These are phyloP conservation scores for Ruditapes philippinarum DNA, from an alignment of 1,140 invertebrate species.

Conservation along the genomic window DNA sequence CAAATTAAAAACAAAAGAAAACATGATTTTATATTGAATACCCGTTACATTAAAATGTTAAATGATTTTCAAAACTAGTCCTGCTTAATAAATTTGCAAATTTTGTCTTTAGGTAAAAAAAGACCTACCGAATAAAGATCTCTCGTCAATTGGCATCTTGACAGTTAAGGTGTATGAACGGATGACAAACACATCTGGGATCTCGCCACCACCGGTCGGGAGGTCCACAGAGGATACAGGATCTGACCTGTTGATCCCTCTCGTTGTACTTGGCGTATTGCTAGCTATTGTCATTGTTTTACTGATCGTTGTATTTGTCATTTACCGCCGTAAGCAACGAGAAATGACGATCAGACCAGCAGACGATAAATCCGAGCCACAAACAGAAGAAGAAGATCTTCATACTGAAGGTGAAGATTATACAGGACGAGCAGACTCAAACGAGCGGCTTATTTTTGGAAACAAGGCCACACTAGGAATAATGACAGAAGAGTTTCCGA, in stretches of 20 bases:
- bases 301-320: slow-evolving; percentile 11
- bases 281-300: slow-evolving; percentile 15
- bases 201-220: not conserved
- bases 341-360: slow-evolving; percentile 32
- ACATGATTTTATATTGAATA: too few relatives aligned
- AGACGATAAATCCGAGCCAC: slow-evolving; percentile 57
- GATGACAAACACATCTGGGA: slow-evolving; percentile 8
- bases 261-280: slow-evolving; percentile 33
- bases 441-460: slow-evolving; percentile 37
- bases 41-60: too few relatives aligned
- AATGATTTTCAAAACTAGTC: too few relatives aligned
- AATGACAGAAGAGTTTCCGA: slow-evolving; percentile 24
- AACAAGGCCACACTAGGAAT: slow-evolving; percentile 52
- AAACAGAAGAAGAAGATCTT: slow-evolving; percentile 61
- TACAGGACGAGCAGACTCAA: not conserved
- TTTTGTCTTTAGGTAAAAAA: slow-evolving; percentile 38
- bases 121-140: not conserved
- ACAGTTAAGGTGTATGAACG: slow-evolving; percentile 28
- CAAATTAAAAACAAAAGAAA: too few relatives aligned
- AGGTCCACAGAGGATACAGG: not conserved
- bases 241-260: slow-evolving; percentile 17
- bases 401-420: slow-evolving; percentile 41
- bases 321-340: slow-evolving; percentile 16
- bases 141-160: slow-evolving; percentile 37
- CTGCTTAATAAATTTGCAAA: not conserved